These are phyloP conservation scores for Neolamprologus toae DNA, from an alignment of 2,113 vertebrate genomes.

Conservation along the genomic window DNA sequence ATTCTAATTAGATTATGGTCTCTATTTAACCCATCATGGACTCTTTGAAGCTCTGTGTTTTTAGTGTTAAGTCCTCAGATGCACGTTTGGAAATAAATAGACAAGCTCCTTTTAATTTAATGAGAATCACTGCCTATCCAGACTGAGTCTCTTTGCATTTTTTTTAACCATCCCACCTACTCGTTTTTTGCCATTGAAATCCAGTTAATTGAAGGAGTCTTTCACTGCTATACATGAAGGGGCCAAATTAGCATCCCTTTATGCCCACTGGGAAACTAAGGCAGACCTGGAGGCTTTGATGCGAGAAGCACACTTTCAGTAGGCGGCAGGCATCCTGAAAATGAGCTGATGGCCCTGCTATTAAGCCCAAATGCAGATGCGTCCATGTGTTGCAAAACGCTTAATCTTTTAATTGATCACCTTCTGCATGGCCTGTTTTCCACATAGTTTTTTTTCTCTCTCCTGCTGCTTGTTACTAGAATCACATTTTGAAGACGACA, in stretches of 20 bases:
- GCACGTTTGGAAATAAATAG: slow-evolving; percentile 85
- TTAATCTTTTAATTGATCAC: slow-evolving; percentile 99
- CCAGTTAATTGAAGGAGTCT: slow-evolving; percentile 99
- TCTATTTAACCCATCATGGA: slow-evolving; percentile 99
- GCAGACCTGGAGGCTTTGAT: slow-evolving; percentile 88
- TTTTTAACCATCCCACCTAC: slow-evolving; percentile 65
- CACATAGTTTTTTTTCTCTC: slow-evolving; percentile 17
- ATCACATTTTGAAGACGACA: slow-evolving; percentile 65
- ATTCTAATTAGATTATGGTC: slow-evolving; percentile 99
- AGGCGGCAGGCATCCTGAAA: slow-evolving; percentile 84
- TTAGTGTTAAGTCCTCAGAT: slow-evolving; percentile 96
- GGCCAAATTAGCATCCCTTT: slow-evolving; percentile 94
- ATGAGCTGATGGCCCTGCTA: slow-evolving; percentile 97
- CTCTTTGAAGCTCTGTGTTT: slow-evolving; percentile 91
- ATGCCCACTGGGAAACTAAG: slow-evolving; percentile 81
- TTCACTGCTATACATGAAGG: slow-evolving; percentile 91
- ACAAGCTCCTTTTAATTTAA: slow-evolving; percentile 88
- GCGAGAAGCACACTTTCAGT: slow-evolving; percentile 79
- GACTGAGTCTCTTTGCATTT: slow-evolving; percentile 82
- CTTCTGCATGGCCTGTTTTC: slow-evolving; percentile 76
- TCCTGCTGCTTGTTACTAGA: slow-evolving; percentile 53
- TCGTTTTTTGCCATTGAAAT: slow-evolving; percentile 87
- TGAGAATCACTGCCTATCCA: slow-evolving; percentile 87
- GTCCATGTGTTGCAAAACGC: slow-evolving; percentile 89
- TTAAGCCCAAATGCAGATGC: slow-evolving; percentile 86